Conservation (phyloP, 2,797 vertebrate genomes). For the Argentina silus region DNA sequence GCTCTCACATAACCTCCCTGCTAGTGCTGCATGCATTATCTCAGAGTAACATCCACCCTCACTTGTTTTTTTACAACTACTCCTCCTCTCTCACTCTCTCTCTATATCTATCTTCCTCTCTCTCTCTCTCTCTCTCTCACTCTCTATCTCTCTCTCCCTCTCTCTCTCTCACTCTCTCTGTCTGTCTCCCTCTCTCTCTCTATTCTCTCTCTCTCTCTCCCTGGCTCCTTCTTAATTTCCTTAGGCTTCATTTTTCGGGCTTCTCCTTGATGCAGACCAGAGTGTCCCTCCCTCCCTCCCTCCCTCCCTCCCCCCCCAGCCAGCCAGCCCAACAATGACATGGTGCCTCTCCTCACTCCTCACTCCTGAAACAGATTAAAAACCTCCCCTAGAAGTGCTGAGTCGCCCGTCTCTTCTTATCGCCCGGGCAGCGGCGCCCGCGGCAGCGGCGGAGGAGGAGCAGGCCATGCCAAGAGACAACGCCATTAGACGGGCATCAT, state of each 20-base stretch:
- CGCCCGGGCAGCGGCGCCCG: constrained; percentile 19
- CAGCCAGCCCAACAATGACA: constrained; percentile 25
- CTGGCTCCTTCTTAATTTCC: neutral
- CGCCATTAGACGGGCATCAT: constrained; percentile 34
- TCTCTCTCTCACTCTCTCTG: neutral
- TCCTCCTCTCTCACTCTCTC: neutral
- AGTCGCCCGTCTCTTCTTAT: constrained; percentile 48
- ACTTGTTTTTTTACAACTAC: neutral
- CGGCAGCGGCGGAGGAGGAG: neutral
- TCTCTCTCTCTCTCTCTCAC: neutral
- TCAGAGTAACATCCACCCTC: neutral
- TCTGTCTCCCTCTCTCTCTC: neutral
- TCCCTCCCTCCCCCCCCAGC: neutral
- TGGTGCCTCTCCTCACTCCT: constrained; percentile 23
- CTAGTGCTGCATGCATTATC: neutral
- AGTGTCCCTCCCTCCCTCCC: neutral
- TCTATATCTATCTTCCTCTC: neutral
- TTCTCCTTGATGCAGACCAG: too few relatives aligned
- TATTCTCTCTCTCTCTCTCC: neutral
- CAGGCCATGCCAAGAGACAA: constrained; percentile 15
- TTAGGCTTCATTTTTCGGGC: neutral
- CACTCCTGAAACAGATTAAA: constrained; percentile 21
- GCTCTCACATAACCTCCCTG: neutral
- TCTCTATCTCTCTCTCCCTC: neutral
- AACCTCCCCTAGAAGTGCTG: constrained; percentile 51